A percentile compares a stretch with the other conserved stretches of the same genome.
Conservation (phyloP, 1,140 invertebrate species). For the Panagrolaimus sp. region DNA sequence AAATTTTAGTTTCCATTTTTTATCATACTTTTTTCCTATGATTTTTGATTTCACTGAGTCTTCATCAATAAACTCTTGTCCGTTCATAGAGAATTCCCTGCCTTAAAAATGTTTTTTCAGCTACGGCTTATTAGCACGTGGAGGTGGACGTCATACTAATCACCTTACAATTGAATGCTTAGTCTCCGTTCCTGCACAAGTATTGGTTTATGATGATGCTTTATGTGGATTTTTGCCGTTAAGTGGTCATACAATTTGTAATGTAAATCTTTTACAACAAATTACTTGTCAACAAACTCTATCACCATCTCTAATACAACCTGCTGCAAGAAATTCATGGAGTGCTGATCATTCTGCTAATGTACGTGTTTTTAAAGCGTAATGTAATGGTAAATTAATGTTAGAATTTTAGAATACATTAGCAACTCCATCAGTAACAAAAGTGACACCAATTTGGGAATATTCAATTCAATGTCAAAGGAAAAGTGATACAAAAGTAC, state of each 20-base stretch:
- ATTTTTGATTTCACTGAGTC: too few relatives aligned
- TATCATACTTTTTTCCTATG: too few relatives aligned
- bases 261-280: conserved; percentile 22
- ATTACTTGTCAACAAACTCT: conserved; percentile 29
- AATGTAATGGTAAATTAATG: conserved; percentile 2
- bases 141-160: not conserved
- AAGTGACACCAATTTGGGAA: conserved; percentile 24
- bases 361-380: not conserved
- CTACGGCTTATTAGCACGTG: too few relatives aligned
- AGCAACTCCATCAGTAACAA: conserved; percentile 5
- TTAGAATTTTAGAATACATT: conserved; percentile 12
- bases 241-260: conserved; percentile 17
- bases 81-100: too few relatives aligned
- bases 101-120: too few relatives aligned
- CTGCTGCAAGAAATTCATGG: conserved; percentile 19
- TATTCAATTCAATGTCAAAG: conserved; percentile 23
- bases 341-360: conserved; percentile 21
- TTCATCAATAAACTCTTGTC: too few relatives aligned
- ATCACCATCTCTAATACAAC: conserved; percentile 16
- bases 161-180: conserved; percentile 24
- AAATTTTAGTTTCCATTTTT: too few relatives aligned
- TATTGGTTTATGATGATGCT: conserved; percentile 21
- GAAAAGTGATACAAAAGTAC: conserved; percentile 17
- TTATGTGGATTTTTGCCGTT: conserved; percentile 19
- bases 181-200: conserved; percentile 20